These are phyloP conservation scores for Rhombomys opimus DNA, from an alignment of 2,113 vertebrate genomes.

Conservation along the genomic window DNA sequence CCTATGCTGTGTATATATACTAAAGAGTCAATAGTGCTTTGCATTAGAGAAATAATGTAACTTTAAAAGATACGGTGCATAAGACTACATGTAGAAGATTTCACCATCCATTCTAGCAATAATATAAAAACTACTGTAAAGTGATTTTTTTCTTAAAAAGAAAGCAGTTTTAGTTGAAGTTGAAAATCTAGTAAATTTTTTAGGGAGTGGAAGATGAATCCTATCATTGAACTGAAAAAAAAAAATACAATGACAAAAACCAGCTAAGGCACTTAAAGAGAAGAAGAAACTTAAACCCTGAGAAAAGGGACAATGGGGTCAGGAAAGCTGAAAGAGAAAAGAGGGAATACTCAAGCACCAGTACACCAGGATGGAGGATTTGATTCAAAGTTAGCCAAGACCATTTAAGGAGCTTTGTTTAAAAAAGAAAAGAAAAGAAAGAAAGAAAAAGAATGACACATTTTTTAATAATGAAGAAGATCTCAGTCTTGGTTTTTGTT, in stretches of 20 bases:
- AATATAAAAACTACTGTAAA: conserved; percentile 38
- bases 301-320: neutral
- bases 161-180: neutral
- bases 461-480: neutral
- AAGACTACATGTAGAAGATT: neutral
- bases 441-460: neutral
- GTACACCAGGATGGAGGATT: neutral
- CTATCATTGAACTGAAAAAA: neutral
- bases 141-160: conserved; percentile 20
- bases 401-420: neutral
- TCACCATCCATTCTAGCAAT: neutral
- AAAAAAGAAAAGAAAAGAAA: neutral
- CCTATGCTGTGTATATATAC: neutral
- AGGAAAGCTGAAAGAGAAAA: neutral
- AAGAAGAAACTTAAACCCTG: neutral
- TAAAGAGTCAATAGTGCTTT: neutral
- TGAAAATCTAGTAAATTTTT: neutral
- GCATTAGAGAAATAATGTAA: neutral
- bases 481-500: neutral
- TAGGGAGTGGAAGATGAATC: neutral
- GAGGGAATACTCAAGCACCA: neutral
- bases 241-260: neutral
- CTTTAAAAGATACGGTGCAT: neutral
- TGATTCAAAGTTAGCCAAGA: neutral
- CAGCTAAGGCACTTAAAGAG: neutral